Evolutionary conservation across 2,797 vertebrate species (phyloP), one percentile per base, ranked within the genome.

Genomic region (Pelobates cultripes): DNA sequence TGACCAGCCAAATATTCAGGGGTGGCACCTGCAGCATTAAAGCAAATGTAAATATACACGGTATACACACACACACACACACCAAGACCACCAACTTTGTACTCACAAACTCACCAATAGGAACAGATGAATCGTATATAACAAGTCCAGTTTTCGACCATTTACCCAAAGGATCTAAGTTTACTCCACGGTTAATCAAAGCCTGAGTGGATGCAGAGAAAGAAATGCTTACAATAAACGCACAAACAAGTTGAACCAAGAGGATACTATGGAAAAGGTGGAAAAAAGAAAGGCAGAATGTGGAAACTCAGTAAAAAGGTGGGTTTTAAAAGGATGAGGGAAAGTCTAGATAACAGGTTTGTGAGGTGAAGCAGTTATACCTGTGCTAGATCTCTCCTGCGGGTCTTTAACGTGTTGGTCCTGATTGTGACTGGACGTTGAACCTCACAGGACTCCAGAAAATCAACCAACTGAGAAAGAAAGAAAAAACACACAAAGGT

Each of bases 71-170:
- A 17, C 3, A 66, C 7, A 17, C 57, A 4, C 57, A 10, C 2
- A 13, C 4, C 57, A 3, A 64, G 12, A 64, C n/a, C 14, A 15
- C 9, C 8, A 12, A 1, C 1, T 15, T 57, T 57, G 7, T 51
- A 51, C 47, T 51, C 47, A 4, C 2, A 43, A 43, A 84, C 96
- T 91, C 80, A 98, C 98, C 98, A 0, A 99, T 90, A 12, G 98
- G 98, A 73, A 99, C 97, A 0, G 97, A 96, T 40, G 98, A 99
- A 84, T 99, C 98, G 79, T 95, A 99, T 77, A 99, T 95, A 75
- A 99, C 95, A 57, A 99, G 93, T 15, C 98, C 98, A 0, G 98
- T 97, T 94, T 99, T 99, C 0, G 98, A 97, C 98, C 98, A 99
- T 86, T 98, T 98, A 55, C 97, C 98, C 87, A 99, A 80, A 2